Base-by-base conservation (phyloP, 1,140 invertebrate species). In the Belonocnema kinseyi region DNA sequence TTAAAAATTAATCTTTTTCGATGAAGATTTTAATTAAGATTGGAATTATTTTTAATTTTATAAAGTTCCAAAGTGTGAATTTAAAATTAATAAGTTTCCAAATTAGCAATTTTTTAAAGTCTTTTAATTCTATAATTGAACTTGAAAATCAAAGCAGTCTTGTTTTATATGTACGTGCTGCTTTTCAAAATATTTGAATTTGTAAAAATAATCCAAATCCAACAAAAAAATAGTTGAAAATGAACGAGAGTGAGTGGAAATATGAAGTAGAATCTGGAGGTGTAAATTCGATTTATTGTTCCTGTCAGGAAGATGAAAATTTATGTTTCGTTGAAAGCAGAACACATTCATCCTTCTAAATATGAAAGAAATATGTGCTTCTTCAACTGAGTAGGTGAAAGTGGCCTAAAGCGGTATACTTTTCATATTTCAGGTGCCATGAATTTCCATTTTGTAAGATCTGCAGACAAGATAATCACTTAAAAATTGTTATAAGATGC, bases 321-420 rank as follows among this genome's bases (percentile, higher is more conserved):
- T 66, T 66, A 66, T 66, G 26, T 66, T 33, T 21, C 16, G 58
- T 66, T 66, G 58, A 66, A 66, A 66, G 58, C 58, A 66, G 21
- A 66, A 66, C 58, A 66, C 19, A 5, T 33, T 21, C 21, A 13
- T 61, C 56, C 19, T 21, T 61, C 26, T 26, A 61, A 61, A 66
- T 66, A 26, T 66, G 58, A 66, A 66, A 61, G 56, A 61, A 33
- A 61, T 61, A 66, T 66, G 58, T 14, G 56, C 56, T 61, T 26
- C 56, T 66, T 66, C 58, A 26, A 66, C 58, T 66, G 58, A 66
- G 58, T 40, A 66, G 58, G 58, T 61, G 53, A 33, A 33, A 33
- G 26, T 5, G 26, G 26, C 26, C 26, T 33, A 66, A 66, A 66
- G 58, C 56, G 26, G 17, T 61, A 66, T 12, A 40, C n/a, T 26